A percentile compares a stretch with the other conserved stretches of the same genome.
Evolutionary conservation across 2,113 vertebrate genomes (phyloP).

Genomic region (Indicator maculatus): DNA sequence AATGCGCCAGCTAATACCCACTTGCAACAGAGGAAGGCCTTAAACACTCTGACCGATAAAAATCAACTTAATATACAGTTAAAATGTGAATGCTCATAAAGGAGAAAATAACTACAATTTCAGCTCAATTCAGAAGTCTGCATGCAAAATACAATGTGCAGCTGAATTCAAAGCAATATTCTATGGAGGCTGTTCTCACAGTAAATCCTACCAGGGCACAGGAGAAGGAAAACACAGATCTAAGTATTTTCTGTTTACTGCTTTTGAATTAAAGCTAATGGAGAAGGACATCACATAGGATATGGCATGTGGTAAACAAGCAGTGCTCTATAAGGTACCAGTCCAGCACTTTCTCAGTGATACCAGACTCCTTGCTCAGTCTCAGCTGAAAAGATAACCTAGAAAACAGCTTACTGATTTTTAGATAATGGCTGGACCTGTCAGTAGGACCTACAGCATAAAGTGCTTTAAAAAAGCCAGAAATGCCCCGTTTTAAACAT

Average conservation of each 20-base stretch:
- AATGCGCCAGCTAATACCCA: neutral
- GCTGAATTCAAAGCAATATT: neutral
- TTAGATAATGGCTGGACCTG: neutral
- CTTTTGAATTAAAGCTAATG: neutral
- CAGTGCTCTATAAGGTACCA: neutral
- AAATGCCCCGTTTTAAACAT: conserved; percentile 24
- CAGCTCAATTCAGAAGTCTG: neutral
- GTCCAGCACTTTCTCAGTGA: neutral
- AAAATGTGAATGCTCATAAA: neutral
- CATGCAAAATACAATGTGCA: neutral
- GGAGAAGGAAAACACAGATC: neutral
- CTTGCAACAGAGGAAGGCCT: neutral
- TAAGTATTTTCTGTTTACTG: neutral
- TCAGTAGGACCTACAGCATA: neutral
- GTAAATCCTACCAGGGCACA: neutral
- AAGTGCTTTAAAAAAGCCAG: neutral
- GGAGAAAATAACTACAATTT: conserved; percentile 21
- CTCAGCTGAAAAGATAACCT: neutral
- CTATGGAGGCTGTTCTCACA: neutral
- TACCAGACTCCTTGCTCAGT: neutral
- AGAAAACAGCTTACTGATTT: neutral
- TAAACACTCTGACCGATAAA: neutral
- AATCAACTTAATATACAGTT: neutral
- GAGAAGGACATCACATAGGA: neutral
- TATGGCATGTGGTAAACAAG: neutral